These are phyloP conservation scores for Pholis gunnellus DNA, from an alignment of 2,113 vertebrate species.

Conservation along the genomic window DNA sequence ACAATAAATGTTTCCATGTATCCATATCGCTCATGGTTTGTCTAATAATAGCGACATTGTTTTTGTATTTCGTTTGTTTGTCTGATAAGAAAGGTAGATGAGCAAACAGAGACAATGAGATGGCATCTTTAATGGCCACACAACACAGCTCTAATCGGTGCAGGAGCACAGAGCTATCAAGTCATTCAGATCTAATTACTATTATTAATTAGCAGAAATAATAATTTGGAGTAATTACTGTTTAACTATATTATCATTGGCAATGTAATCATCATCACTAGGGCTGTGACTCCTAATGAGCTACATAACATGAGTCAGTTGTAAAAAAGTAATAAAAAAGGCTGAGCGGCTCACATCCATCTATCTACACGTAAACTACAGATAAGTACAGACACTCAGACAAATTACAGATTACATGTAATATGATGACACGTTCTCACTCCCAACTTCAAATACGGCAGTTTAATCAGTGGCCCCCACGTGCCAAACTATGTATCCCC, in stretches of 20 bases:
- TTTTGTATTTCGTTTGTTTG: not conserved
- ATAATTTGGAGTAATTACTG: constrained; percentile 4
- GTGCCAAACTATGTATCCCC: too few relatives aligned
- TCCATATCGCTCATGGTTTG: not conserved
- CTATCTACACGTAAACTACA: not conserved
- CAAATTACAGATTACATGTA: not conserved
- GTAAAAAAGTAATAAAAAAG: not conserved
- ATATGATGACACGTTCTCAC: not conserved
- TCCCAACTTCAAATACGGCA: not conserved
- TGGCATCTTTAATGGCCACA: constrained; percentile 37
- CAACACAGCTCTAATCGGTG: constrained; percentile 10
- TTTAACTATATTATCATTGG: constrained; percentile 4
- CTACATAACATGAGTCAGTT: constrained; percentile 2
- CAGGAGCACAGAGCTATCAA: constrained; percentile 2
- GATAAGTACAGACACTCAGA: too few relatives aligned
- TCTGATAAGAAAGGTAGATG: constrained; percentile 13
- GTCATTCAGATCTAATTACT: constrained; percentile 41
- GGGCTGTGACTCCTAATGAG: constrained; percentile 1
- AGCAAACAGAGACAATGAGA: constrained; percentile 17
- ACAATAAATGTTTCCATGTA: not conserved
- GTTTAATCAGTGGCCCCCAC: not conserved
- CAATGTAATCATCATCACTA: constrained; percentile 6
- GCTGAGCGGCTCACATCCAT: not conserved
- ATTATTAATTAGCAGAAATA: constrained; percentile 37
- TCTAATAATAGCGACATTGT: not conserved